A percentile compares a stretch with the other conserved stretches of the same genome.
phyloP scores from a whole-genome alignment of 2,113 vertebrate species.

The Erythrocercus mccallii region DNA sequence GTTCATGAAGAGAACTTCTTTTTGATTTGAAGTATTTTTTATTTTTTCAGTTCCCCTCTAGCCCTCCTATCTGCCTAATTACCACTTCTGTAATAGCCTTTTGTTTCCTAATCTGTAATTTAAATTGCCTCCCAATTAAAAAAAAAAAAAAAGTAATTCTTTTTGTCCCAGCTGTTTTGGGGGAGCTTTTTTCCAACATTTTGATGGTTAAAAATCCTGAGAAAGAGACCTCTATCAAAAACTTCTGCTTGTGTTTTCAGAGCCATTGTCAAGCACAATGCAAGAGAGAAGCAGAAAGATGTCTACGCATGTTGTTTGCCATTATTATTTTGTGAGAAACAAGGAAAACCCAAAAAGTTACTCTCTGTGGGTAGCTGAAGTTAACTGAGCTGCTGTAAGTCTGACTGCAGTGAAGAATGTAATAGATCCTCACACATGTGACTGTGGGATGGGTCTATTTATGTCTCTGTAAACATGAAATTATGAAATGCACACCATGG shows the following conservation, averaged over 20 bases:
- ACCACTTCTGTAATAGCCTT: background rate
- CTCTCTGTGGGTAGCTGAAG: background rate
- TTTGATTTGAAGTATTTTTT: background rate
- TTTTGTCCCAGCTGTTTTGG: background rate
- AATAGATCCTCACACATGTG: slow-evolving; percentile 44
- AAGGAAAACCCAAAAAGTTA: background rate
- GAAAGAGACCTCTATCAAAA: background rate
- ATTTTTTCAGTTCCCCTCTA: background rate
- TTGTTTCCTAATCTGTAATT: background rate
- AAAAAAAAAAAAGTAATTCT: background rate
- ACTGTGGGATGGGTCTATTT: slow-evolving; percentile 51
- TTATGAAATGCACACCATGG: background rate
- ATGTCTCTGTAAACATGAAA: slow-evolving; percentile 33
- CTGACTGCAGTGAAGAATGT: background rate
- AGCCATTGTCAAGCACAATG: background rate
- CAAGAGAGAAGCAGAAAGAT: background rate
- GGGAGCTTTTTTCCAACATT: background rate
- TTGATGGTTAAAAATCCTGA: background rate
- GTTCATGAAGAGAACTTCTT: background rate
- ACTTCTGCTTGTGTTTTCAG: background rate
- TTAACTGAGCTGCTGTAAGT: background rate
- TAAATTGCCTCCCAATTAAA: background rate
- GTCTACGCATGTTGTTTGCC: rapidly evolving
- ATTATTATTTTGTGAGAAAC: background rate
- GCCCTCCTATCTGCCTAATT: background rate